phyloP scores from a whole-genome alignment of 2,888 invertebrate genomes.

The Iphiclides podalirius region DNA sequence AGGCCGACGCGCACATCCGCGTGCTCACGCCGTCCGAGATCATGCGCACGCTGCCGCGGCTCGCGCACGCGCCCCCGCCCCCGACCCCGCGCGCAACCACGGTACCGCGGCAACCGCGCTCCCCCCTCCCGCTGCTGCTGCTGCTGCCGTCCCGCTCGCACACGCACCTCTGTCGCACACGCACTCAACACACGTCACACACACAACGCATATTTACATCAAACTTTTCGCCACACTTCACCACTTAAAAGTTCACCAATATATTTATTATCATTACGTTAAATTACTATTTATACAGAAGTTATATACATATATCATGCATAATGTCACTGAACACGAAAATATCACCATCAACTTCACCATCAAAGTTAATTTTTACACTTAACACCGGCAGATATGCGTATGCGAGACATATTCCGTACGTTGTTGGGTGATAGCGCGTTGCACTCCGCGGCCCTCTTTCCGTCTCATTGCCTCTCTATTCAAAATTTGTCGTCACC shows the following conservation, averaged over 20 bases:
- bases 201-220: slow-evolving; percentile 27
- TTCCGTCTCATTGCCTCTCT: slow-evolving; percentile 33
- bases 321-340: background rate
- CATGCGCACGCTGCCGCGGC: slow-evolving; percentile 93
- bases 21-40: slow-evolving; percentile 94
- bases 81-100: slow-evolving; percentile 39
- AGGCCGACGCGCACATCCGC: slow-evolving; percentile 90
- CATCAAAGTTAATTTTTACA: no score
- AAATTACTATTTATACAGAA: no score
- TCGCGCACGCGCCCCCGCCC: slow-evolving; percentile 82
- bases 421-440: slow-evolving; percentile 72
- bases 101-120: slow-evolving; percentile 26
- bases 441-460: slow-evolving; percentile 55
- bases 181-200: slow-evolving; percentile 13
- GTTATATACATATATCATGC: no score
- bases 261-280: no score
- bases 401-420: slow-evolving; percentile 63
- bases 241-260: no score
- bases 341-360: no score
- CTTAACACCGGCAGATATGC: slow-evolving; percentile 39
- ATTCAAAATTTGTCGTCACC: slow-evolving; percentile 55
- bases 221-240: no score
- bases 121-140: slow-evolving; percentile 31
- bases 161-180: slow-evolving; percentile 20
- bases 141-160: slow-evolving; percentile 26